Base-by-base conservation (phyloP, 1,140 invertebrate species). In the Lerema accius region DNA sequence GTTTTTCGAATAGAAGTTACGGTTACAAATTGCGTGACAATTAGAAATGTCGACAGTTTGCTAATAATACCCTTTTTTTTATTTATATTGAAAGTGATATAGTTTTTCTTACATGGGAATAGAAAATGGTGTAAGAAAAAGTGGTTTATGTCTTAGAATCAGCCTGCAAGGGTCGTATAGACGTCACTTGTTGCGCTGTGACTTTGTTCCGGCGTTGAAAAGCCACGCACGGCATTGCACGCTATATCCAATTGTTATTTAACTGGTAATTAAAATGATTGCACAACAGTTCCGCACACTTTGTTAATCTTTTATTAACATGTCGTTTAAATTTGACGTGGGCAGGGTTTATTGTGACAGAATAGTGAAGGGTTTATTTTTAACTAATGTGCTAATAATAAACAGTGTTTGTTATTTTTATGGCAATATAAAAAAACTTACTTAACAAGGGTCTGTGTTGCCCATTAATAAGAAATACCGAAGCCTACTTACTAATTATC, bases 181-280 rank as follows among this genome's bases (percentile, higher is more conserved):
- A 82, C 79, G 73, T 86, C 84, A 90, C 87, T 90, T 90, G 87
- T 90, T 90, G 87, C 87, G 73, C 82, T 74, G 74, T 65, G 84
- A 90, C 83, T 89, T 86, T 77, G 78, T 86, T 81, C 75, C 74
- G 76, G 75, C 77, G 83, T 77, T 86, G 82, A 84, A 81, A 86
- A 81, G 82, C 82, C 81, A 87, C 83, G 86, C 83, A 84, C 75
- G 80, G 69, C 58, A 71, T 63, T 72, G 82, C 86, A 87, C 84
- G 83, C 79, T 73, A 86, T 72, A 69, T 63, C 49, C 66, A 77
- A 68, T 79, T 77, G 71, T 78, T 82, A 75, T 79, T 83, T 73
- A 71, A 75, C 65, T 71, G 65, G 69, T 78, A 79, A 85, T 84
- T 81, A 81, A 81, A 77, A 80, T 72, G 59, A 82, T 72, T 72